Conservation (phyloP, 2,888 invertebrate species). For the Cephus pygmeus region DNA sequence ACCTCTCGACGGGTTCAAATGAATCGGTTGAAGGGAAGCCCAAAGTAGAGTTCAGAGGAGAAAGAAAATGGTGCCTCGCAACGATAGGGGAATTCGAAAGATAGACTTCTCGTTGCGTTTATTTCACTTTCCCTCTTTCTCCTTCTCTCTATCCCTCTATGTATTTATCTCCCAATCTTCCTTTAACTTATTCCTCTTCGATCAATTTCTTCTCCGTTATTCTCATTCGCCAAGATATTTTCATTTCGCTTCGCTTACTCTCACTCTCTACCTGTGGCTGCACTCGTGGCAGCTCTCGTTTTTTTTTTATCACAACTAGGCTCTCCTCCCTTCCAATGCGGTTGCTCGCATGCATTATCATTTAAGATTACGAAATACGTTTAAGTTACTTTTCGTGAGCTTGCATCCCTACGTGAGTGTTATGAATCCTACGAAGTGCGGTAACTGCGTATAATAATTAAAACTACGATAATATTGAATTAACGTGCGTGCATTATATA, state of each 20-base stretch:
- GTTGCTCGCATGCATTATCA: slow-evolving; percentile 2
- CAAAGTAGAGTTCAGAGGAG: slow-evolving; percentile 24
- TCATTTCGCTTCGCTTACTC: neutral
- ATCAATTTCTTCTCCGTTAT: neutral
- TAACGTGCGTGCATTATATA: slow-evolving; percentile 60
- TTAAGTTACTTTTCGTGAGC: slow-evolving; percentile 7
- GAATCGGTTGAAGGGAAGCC: neutral
- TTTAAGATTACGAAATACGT: slow-evolving; percentile 9
- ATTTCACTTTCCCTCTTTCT: neutral
- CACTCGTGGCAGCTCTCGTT: slow-evolving; percentile 12
- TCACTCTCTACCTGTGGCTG: slow-evolving; percentile 9
- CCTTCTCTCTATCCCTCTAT: neutral
- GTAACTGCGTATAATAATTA: slow-evolving; percentile 62
- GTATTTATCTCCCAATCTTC: neutral
- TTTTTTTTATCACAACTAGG: slow-evolving; percentile 43
- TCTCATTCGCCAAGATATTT: neutral
- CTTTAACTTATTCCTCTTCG: neutral
- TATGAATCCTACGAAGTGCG: slow-evolving; percentile 62
- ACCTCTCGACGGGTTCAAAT: neutral
- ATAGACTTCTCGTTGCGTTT: neutral
- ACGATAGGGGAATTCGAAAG: slow-evolving; percentile 27
- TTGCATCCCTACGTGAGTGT: slow-evolving; percentile 40
- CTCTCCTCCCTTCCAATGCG: neutral
- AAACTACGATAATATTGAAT: slow-evolving; percentile 64
- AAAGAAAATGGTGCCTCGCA: slow-evolving; percentile 28